Conservation (phyloP, 2,797 vertebrate genomes). For the Alca torda region DNA sequence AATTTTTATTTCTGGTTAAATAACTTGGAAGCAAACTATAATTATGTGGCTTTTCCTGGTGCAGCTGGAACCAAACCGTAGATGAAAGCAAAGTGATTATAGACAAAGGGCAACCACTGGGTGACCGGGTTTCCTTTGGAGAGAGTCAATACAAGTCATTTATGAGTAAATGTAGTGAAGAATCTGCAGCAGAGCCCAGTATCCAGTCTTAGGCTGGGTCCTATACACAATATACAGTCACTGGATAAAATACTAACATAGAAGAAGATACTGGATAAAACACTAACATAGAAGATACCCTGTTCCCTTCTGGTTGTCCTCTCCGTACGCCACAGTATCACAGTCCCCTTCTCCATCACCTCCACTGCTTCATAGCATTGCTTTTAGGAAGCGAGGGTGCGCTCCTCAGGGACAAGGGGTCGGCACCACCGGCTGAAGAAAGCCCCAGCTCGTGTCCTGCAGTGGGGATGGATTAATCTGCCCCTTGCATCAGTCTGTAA, state of each 20-base stretch:
- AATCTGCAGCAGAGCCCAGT: neutral
- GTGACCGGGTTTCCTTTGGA: neutral
- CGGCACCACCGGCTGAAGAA: neutral
- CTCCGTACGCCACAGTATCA: neutral
- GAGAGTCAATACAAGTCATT: neutral
- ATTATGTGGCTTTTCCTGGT: neutral
- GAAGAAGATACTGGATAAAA: neutral
- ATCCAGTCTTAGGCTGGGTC: neutral
- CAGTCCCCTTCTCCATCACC: neutral
- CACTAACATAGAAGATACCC: neutral
- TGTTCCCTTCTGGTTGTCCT: neutral
- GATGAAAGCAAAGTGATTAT: neutral
- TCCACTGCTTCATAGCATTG: rapidly evolving
- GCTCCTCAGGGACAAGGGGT: neutral
- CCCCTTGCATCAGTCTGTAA: neutral
- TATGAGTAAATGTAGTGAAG: neutral
- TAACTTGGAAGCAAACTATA: neutral
- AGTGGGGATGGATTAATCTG: neutral
- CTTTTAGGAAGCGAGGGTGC: rapidly evolving
- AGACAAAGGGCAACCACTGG: neutral
- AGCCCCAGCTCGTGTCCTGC: neutral
- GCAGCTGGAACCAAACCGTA: neutral
- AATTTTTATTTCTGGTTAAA: conserved; percentile 9
- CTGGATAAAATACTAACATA: neutral
- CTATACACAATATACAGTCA: neutral